phyloP scores from a whole-genome alignment of 2,888 invertebrate species.

The Rhimphoctona megacephalus region DNA sequence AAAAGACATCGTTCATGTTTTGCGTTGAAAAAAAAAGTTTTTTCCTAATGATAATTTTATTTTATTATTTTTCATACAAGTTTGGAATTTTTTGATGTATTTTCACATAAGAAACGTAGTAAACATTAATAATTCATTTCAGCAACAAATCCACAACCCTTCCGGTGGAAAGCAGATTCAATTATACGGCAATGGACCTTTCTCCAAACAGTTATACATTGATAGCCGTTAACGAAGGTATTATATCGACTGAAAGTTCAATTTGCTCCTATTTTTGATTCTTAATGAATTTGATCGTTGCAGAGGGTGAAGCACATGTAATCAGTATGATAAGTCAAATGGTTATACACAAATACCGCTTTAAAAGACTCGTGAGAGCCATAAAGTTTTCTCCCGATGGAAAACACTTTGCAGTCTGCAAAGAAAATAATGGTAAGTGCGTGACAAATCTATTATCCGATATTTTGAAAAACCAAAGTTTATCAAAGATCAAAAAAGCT shows the following conservation, averaged over 20 bases:
- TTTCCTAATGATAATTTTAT: neutral
- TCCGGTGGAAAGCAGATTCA: constrained; percentile 93
- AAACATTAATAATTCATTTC: constrained; percentile 80
- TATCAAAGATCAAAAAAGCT: neutral
- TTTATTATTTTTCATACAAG: neutral
- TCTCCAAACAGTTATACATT: constrained; percentile 95
- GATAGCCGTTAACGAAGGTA: constrained; percentile 95
- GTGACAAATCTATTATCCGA: neutral
- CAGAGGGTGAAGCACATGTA: constrained; percentile 93
- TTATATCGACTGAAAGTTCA: neutral
- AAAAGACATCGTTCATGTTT: neutral
- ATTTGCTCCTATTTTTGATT: neutral
- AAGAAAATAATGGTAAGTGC: constrained; percentile 91
- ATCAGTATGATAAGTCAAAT: constrained; percentile 94
- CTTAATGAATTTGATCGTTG: constrained; percentile 67
- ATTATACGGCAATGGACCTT: constrained; percentile 93
- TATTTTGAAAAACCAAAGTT: neutral
- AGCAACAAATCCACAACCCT: constrained; percentile 96
- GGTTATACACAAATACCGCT: constrained; percentile 93
- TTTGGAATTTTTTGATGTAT: neutral
- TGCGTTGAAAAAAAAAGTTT: no score
- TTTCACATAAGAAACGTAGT: neutral
- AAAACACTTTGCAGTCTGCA: constrained; percentile 95
- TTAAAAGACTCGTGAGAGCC: constrained; percentile 91
- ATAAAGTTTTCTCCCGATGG: constrained; percentile 98